Conservation (phyloP, 2,888 invertebrate genomes). For the Augiades crinisus region DNA sequence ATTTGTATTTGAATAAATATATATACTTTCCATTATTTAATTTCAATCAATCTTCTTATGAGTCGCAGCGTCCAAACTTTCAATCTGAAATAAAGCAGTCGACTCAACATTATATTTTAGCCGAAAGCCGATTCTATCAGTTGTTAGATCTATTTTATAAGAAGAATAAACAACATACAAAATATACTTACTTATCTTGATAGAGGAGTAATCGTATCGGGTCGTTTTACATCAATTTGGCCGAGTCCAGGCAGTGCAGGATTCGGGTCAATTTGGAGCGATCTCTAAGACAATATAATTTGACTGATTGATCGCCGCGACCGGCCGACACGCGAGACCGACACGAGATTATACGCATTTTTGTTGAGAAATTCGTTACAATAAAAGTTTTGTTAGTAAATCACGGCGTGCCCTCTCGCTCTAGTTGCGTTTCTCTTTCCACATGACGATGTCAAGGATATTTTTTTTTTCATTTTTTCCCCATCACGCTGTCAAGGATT, state of each 20-base stretch:
- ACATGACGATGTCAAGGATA: background rate
- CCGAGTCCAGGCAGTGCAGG: conserved; percentile 9
- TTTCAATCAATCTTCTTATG: too few species aligned
- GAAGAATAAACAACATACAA: background rate
- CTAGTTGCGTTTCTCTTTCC: background rate
- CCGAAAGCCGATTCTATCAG: too few species aligned
- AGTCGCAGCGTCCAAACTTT: too few species aligned
- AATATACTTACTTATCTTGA: conserved; percentile 17
- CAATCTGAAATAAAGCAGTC: too few species aligned
- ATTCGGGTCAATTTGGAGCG: conserved; percentile 59
- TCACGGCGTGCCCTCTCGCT: conserved; percentile 2
- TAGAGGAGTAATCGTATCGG: conserved; percentile 22
- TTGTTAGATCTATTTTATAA: too few species aligned
- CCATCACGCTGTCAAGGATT: too few species aligned
- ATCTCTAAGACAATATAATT: conserved; percentile 76
- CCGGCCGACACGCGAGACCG: conserved; percentile 42
- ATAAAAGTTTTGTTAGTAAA: conserved; percentile 22
- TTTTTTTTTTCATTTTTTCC: too few species aligned
- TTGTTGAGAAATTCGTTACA: conserved; percentile 25
- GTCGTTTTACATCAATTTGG: conserved; percentile 25
- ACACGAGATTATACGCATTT: conserved; percentile 24
- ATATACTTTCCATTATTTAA: too few species aligned
- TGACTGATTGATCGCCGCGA: conserved; percentile 71
- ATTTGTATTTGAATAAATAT: too few species aligned
- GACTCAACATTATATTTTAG: too few species aligned